A percentile compares a stretch with the other conserved stretches of the same genome.
These are phyloP conservation scores for Amorpha juglandis DNA, from an alignment of 2,888 invertebrate species.

Conservation along the genomic window DNA sequence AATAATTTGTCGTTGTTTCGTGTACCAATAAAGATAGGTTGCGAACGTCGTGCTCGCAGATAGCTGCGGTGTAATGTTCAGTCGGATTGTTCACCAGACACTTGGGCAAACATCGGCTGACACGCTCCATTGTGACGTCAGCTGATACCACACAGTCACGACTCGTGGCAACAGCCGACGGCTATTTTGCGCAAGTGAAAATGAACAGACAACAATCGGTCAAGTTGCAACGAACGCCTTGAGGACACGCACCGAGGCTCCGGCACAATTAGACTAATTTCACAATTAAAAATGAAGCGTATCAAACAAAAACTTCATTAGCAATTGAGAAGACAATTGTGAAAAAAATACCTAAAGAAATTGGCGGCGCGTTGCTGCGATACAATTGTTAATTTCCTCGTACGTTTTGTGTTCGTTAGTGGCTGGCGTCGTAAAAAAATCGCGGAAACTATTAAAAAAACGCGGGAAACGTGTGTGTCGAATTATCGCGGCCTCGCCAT, in stretches of 20 bases:
- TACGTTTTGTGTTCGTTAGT: background rate
- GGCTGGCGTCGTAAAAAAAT: slow-evolving; percentile 36
- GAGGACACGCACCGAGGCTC: slow-evolving; percentile 1
- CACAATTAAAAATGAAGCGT: background rate
- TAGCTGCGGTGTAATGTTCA: slow-evolving; percentile 12
- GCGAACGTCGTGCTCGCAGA: background rate
- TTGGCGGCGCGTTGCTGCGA: background rate
- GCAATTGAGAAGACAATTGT: background rate
- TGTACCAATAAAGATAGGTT: slow-evolving; percentile 4
- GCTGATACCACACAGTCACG: slow-evolving; percentile 27
- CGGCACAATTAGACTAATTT: background rate
- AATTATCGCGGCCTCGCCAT: slow-evolving; percentile 62
- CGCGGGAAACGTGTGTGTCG: slow-evolving; percentile 50
- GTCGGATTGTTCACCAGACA: slow-evolving; percentile 56
- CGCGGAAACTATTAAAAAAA: slow-evolving; percentile 46
- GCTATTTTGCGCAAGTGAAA: slow-evolving; percentile 10
- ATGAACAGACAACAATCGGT: background rate
- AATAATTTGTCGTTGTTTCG: background rate
- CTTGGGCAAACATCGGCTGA: slow-evolving; percentile 64
- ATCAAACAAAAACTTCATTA: slow-evolving; percentile 4
- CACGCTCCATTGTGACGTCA: slow-evolving; percentile 60
- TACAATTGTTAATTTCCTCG: slow-evolving; percentile 12
- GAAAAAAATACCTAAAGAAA: background rate
- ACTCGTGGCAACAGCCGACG: slow-evolving; percentile 9
- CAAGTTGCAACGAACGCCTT: background rate